Percentiles rank a stretch among this genome's conserved stretches.
Conservation (phyloP, 1,140 invertebrate genomes). For the Hypothenemus hampei region DNA sequence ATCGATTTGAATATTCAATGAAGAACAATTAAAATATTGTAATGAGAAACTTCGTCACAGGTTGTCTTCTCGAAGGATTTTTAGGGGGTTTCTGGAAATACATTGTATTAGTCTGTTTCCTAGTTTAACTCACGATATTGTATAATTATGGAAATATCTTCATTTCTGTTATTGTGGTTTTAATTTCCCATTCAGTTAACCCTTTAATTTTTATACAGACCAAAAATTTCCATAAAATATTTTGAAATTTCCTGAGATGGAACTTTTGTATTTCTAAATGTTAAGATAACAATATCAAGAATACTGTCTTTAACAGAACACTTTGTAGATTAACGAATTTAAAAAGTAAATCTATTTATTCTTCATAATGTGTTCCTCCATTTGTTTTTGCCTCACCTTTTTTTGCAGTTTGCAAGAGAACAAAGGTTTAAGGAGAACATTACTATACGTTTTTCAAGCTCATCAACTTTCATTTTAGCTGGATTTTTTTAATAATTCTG, state of each 20-base stretch:
- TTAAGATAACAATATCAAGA: too few relatives aligned
- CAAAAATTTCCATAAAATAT: too few relatives aligned
- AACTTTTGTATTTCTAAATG: background rate
- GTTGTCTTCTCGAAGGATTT: constrained; percentile 24
- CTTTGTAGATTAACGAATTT: too few relatives aligned
- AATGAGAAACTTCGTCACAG: constrained; percentile 34
- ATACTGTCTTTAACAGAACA: background rate
- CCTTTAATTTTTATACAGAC: too few relatives aligned
- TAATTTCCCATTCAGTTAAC: constrained; percentile 13
- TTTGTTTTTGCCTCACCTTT: too few relatives aligned
- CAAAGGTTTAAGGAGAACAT: too few relatives aligned
- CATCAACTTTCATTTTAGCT: too few relatives aligned
- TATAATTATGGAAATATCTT: constrained; percentile 38
- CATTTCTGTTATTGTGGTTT: constrained; percentile 14
- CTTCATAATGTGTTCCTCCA: background rate
- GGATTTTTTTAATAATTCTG: too few relatives aligned
- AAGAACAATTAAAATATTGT: constrained; percentile 41
- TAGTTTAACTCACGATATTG: constrained; percentile 38
- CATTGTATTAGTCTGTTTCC: constrained; percentile 28
- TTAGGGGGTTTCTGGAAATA: constrained; percentile 23
- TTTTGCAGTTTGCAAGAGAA: too few relatives aligned
- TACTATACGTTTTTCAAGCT: too few relatives aligned
- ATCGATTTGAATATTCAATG: constrained; percentile 36
- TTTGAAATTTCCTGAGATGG: background rate
- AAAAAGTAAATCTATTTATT: background rate